Base-by-base conservation (phyloP, 2,888 invertebrate genomes). In the Nemoura dubitans region DNA sequence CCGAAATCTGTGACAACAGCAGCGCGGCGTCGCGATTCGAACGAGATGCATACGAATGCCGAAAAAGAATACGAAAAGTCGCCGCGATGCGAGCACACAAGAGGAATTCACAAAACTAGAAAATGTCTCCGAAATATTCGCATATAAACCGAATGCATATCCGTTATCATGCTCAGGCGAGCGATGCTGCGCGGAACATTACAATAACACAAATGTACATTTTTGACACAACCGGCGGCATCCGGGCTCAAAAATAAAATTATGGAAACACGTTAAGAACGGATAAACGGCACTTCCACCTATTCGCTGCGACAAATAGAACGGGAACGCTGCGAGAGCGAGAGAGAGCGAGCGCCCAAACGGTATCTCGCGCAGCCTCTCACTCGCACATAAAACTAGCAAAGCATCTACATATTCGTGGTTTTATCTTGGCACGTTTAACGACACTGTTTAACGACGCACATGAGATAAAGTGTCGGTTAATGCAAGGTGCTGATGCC, bases 371-470 rank as follows among this genome's bases (percentile, higher is more conserved):
- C 7, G 25, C 25, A 76, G 78, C 26, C 10, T 26, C 7, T 6
- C 78, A 26, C 26, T 10, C 5, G 78, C 78, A 28, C 27, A 78
- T 14, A 21, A 76, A 78, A 28, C 27, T 27, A 10, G 28, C 28
- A 78, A 26, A 78, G 25, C 76, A 78, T 26, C 28, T 28, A 78
- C 28, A 78, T 78, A 28, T 78, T 78, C 78, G 78, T 78, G 5
- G 78, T 78, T 78, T 26, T 78, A 78, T 78, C 78, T 78, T 3
- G 26, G 26, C 78, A n/a, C 28, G 78, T 78, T 78, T 78, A 78
- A 78, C 78, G 78, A 27, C 78, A 7, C 28, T 59, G 59, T 59
- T 78, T 78, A 78, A 78, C 78, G 78, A 78, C 26, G 78, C 28
- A 78, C 25, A 78, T n/a, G 78, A 28, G 10, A 78, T 78, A 28